These are phyloP conservation scores for Bufo gargarizans DNA, from an alignment of 2,113 vertebrate genomes.

Conservation along the genomic window DNA sequence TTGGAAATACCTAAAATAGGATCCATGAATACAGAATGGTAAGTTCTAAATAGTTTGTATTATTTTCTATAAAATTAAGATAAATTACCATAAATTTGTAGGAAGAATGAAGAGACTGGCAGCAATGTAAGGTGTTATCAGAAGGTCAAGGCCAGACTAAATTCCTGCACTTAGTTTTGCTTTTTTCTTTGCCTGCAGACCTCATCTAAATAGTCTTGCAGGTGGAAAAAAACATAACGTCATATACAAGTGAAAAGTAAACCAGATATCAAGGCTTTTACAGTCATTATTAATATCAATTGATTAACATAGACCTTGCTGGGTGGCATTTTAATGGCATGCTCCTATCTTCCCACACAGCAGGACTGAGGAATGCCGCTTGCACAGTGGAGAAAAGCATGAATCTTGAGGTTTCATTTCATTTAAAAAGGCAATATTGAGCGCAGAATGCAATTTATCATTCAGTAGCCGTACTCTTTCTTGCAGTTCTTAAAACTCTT, in stretches of 20 bases:
- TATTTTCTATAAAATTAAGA: not conserved
- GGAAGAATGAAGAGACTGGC: not conserved
- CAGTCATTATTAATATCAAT: not conserved
- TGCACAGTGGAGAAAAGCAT: constrained; percentile 67
- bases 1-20: not conserved
- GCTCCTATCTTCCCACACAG: not conserved
- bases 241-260: not conserved
- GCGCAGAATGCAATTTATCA: constrained; percentile 62
- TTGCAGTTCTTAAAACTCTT: constrained; percentile 65
- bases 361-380: not conserved
- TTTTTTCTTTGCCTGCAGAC: not conserved
- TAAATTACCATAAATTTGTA: not conserved
- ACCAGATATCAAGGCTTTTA: not conserved
- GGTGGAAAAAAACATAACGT: constrained; percentile 16
- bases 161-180: not conserved
- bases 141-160: constrained; percentile 7
- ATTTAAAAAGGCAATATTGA: constrained; percentile 62
- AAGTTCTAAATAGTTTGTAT: not conserved
- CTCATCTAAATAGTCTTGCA: not conserved
- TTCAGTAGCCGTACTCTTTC: constrained; percentile 63
- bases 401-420: constrained; percentile 66
- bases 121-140: not conserved
- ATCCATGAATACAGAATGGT: not conserved
- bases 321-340: not conserved
- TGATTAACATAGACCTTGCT: not conserved